Percentiles rank a stretch among this genome's conserved stretches.
phyloP scores from a whole-genome alignment of 2,797 vertebrate genomes.

The Sparus aurata region DNA sequence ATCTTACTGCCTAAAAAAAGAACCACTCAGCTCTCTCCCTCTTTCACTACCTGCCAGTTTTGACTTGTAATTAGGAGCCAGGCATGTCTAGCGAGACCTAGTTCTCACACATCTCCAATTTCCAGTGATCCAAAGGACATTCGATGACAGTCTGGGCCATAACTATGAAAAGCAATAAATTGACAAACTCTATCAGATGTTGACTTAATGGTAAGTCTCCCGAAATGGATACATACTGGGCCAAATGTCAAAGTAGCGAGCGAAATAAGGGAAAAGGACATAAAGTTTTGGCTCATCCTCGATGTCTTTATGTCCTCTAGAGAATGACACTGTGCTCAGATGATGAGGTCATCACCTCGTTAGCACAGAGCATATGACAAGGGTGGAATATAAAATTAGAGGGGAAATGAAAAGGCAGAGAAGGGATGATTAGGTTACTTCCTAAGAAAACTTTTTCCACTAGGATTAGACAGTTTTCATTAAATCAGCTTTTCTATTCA shows the following conservation, averaged over 20 bases:
- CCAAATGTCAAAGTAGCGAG: conserved; percentile 6
- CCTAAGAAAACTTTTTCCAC: not conserved
- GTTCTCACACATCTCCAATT: conserved; percentile 26
- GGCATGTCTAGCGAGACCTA: conserved; percentile 27
- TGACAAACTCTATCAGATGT: conserved; percentile 29
- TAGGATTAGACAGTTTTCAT: not conserved
- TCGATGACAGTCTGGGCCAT: conserved; percentile 6
- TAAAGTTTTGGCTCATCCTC: conserved; percentile 10
- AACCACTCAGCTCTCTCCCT: conserved; percentile 20
- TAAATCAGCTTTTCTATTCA: conserved; percentile 10
- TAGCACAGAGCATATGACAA: conserved; percentile 41
- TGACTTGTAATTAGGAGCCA: conserved; percentile 47
- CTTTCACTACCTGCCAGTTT: conserved; percentile 19
- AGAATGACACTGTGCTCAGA: conserved; percentile 28
- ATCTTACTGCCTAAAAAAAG: not conserved
- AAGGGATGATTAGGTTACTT: not conserved
- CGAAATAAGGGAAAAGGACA: not conserved
- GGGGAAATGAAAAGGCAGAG: not conserved
- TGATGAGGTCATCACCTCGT: conserved; percentile 54
- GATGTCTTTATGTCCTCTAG: conserved; percentile 20
- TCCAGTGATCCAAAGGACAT: conserved; percentile 19
- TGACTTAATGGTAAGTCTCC: conserved; percentile 29
- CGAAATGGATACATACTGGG: conserved; percentile 6
- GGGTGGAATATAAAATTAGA: conserved; percentile 39
- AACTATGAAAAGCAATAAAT: conserved; percentile 21